A percentile compares a stretch with the other conserved stretches of the same genome.
phyloP scores from a whole-genome alignment of 1,140 invertebrate species.

The Tribolium madens region DNA sequence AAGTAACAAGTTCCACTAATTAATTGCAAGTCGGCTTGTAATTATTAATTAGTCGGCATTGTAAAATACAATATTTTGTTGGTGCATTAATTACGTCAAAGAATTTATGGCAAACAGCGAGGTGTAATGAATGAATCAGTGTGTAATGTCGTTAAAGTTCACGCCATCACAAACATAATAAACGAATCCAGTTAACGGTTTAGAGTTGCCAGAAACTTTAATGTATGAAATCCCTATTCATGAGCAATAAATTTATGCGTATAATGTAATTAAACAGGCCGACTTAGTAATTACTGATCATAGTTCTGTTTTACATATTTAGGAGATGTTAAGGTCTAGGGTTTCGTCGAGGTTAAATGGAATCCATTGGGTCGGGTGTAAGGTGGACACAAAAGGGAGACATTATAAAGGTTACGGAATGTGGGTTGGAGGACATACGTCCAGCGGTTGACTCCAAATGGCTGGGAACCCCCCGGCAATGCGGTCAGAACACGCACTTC shows the following conservation, averaged over 20 bases:
- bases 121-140: constrained; percentile 13
- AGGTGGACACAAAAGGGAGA: constrained; percentile 49
- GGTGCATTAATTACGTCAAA: constrained; percentile 8
- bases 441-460: constrained; percentile 49
- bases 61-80: neutral
- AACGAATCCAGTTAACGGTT: constrained; percentile 44
- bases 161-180: constrained; percentile 44
- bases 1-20: neutral
- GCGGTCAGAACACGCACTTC: constrained; percentile 49
- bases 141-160: constrained; percentile 27
- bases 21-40: neutral
- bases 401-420: constrained; percentile 48
- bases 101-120: constrained; percentile 3
- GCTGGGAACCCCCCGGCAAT: constrained; percentile 42
- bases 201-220: constrained; percentile 37
- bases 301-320: constrained; percentile 40
- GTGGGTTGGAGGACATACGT: constrained; percentile 48
- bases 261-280: constrained; percentile 48
- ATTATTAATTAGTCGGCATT: constrained; percentile 4
- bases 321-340: constrained; percentile 27
- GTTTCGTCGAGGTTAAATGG: constrained; percentile 39
- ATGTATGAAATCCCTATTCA: constrained; percentile 47
- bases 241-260: constrained; percentile 47
- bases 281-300: constrained; percentile 48
- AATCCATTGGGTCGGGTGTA: constrained; percentile 41